Evolutionary conservation across 2,797 vertebrate species (phyloP).

Genomic region (Pelochelys cantorii): DNA sequence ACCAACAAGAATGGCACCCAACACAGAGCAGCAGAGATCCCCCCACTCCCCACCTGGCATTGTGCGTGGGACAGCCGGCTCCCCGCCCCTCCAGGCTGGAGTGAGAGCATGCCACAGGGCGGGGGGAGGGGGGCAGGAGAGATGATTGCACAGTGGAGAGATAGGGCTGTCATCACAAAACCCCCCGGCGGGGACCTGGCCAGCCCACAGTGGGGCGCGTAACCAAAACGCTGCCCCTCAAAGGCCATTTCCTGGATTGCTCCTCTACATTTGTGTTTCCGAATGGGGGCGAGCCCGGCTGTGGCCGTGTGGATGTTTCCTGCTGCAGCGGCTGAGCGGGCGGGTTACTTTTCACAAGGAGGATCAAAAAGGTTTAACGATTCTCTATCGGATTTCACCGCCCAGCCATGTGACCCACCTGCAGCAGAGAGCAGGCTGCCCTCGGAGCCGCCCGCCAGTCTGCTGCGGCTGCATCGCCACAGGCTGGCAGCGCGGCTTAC

Average conservation of each 20-base stretch:
- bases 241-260: constrained; percentile 72
- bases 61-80: constrained; percentile 7
- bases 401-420: constrained; percentile 65
- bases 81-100: too few species aligned
- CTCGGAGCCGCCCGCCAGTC: constrained; percentile 67
- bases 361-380: constrained; percentile 79
- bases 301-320: constrained; percentile 65
- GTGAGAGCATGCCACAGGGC: constrained; percentile 65
- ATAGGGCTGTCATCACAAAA: constrained; percentile 75
- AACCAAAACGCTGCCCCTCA: constrained; percentile 65
- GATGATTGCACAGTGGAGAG: constrained; percentile 71
- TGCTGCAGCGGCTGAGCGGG: constrained; percentile 64
- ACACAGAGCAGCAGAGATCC: constrained; percentile 75
- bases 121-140: constrained; percentile 48
- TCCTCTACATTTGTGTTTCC: constrained; percentile 70
- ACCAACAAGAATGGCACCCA: constrained; percentile 73
- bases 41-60: constrained; percentile 59
- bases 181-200: neutral
- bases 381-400: constrained; percentile 77
- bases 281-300: constrained; percentile 70
- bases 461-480: constrained; percentile 78
- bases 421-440: constrained; percentile 55
- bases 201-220: constrained; percentile 53
- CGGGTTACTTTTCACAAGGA: constrained; percentile 65
- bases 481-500: constrained; percentile 72